Conservation (phyloP, 1,140 invertebrate species). For the Drosophila lacertosa region DNA sequence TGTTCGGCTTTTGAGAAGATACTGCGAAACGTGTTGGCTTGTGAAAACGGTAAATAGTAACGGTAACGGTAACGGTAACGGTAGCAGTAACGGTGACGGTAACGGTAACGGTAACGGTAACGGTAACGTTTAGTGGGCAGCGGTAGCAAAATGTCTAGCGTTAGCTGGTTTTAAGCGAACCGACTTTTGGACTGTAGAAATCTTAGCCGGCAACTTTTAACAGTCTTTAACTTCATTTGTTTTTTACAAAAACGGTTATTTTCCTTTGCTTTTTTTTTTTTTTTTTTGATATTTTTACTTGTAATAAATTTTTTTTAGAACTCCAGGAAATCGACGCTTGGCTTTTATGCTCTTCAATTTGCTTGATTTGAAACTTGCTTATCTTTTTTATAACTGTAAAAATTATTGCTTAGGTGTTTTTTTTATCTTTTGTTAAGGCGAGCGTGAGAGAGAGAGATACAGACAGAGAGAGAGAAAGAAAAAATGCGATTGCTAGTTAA, state of each 20-base stretch:
- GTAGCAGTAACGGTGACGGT: slow-evolving; percentile 37
- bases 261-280: slow-evolving; percentile 13
- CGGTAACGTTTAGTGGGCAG: slow-evolving; percentile 55
- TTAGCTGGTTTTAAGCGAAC: slow-evolving; percentile 45
- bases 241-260: neutral
- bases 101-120: slow-evolving; percentile 35
- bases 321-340: slow-evolving; percentile 71
- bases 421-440: slow-evolving; percentile 14
- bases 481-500: slow-evolving; percentile 21
- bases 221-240: neutral
- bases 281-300: slow-evolving; percentile 4
- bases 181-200: slow-evolving; percentile 16
- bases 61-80: slow-evolving; percentile 29
- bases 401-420: slow-evolving; percentile 15
- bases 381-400: neutral
- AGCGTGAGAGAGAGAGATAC: slow-evolving; percentile 25
- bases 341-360: slow-evolving; percentile 72
- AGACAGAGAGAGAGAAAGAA: slow-evolving; percentile 19
- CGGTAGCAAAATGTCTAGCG: slow-evolving; percentile 42
- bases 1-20: slow-evolving; percentile 23
- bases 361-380: slow-evolving; percentile 24
- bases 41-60: slow-evolving; percentile 27
- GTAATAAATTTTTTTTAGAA: slow-evolving; percentile 35
- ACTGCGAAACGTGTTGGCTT: slow-evolving; percentile 24
- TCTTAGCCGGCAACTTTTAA: slow-evolving; percentile 4